Evolutionary conservation across 2,113 vertebrate species (phyloP).

Genomic region (Apodemus sylvaticus): DNA sequence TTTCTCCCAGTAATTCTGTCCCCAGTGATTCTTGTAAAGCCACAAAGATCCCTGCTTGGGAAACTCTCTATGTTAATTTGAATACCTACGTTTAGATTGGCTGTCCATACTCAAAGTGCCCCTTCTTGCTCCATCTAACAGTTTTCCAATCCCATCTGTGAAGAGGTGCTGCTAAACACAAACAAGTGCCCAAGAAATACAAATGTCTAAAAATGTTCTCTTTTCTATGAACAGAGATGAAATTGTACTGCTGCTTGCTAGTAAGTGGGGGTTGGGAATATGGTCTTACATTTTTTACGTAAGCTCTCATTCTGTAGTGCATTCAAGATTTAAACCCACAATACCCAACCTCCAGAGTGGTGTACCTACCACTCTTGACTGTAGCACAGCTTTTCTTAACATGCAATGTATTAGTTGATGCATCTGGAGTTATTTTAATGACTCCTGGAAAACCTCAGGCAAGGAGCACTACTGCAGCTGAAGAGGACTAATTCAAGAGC

Average conservation of each 20-base stretch:
- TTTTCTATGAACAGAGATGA: not conserved
- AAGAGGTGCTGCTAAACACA: not conserved
- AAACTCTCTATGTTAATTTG: not conserved
- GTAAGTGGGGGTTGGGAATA: not conserved
- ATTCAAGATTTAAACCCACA: not conserved
- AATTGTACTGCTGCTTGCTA: not conserved
- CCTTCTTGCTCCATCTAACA: not conserved
- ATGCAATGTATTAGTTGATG: not conserved
- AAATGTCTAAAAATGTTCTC: not conserved
- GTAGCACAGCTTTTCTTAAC: not conserved
- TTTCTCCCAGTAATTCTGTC: not conserved
- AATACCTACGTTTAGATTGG: not conserved
- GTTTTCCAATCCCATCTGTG: not conserved
- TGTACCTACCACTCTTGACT: not conserved
- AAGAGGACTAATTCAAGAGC: constrained; percentile 51
- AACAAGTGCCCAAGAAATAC: not conserved
- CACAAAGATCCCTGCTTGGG: not conserved
- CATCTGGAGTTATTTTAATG: constrained; percentile 6
- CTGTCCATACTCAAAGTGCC: not conserved
- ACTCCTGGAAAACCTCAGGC: not conserved
- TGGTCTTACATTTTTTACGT: not conserved
- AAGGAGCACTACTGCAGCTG: not conserved
- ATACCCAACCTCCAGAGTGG: not conserved
- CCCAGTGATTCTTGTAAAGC: not conserved
- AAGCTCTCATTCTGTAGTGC: not conserved